phyloP scores from a whole-genome alignment of 2,797 vertebrate species.

The Fistularia commersonii region DNA sequence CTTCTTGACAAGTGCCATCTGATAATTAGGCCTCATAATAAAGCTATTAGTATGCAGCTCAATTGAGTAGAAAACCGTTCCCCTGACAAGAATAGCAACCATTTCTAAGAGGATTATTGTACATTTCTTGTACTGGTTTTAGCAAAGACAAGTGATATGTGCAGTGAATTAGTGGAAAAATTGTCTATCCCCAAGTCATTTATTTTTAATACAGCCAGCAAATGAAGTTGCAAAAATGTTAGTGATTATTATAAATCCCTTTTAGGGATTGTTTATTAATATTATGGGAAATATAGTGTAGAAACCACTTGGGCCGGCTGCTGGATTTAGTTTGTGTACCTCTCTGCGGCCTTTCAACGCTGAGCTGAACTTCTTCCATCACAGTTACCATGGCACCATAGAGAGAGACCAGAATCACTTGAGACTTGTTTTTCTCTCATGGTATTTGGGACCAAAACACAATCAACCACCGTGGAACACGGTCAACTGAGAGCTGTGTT shows the following conservation, averaged over 20 bases:
- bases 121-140: constrained; percentile 45
- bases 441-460: constrained; percentile 43
- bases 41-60: constrained; percentile 69
- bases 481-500: constrained; percentile 22
- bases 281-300: constrained; percentile 1
- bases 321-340: constrained; percentile 10
- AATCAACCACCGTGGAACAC: constrained; percentile 16
- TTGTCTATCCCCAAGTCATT: constrained; percentile 32
- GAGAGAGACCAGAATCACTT: constrained; percentile 44
- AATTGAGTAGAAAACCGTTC: constrained; percentile 57
- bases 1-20: constrained; percentile 67
- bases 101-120: constrained; percentile 54
- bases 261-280: constrained; percentile 3
- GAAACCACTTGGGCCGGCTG: background rate
- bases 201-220: constrained; percentile 18
- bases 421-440: constrained; percentile 45
- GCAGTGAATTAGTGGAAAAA: constrained; percentile 11
- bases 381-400: constrained; percentile 57
- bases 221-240: background rate
- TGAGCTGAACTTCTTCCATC: constrained; percentile 30
- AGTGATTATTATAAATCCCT: background rate
- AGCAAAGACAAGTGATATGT: constrained; percentile 37
- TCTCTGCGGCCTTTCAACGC: constrained; percentile 16
- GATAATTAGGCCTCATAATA: constrained; percentile 73
- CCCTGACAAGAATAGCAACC: constrained; percentile 32